Evolutionary conservation across 2,797 vertebrate species (phyloP).

Genomic region (Ibycter americanus): DNA sequence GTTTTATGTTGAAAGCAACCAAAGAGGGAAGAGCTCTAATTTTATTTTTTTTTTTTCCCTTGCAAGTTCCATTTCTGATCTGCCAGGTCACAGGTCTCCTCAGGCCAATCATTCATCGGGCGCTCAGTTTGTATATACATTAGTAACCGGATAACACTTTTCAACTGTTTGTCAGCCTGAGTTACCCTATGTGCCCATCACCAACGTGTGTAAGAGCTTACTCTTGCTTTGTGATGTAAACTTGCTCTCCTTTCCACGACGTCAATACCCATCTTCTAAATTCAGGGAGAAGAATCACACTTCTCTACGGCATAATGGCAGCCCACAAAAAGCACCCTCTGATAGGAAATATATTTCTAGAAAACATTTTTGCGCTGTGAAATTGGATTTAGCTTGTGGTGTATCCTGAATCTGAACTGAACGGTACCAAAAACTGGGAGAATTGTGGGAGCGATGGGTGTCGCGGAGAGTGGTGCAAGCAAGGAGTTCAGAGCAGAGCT

Average conservation of each 20-base stretch:
- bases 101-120: background rate
- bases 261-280: accelerated
- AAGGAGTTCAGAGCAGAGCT: background rate
- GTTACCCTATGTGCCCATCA: background rate
- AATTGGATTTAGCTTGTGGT: background rate
- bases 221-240: background rate
- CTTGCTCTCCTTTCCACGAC: accelerated
- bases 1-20: background rate
- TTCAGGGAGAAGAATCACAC: background rate
- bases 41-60: background rate
- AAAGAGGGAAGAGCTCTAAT: background rate
- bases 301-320: background rate
- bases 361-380: background rate
- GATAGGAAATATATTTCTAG: background rate
- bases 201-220: accelerated
- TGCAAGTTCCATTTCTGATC: accelerated
- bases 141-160: background rate
- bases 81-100: background rate
- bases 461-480: background rate
- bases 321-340: background rate
- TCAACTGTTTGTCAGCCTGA: background rate
- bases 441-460: accelerated
- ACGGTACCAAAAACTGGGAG: accelerated
- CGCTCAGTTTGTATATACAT: accelerated
- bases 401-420: accelerated